phyloP scores from a whole-genome alignment of 2,113 vertebrate genomes.

The Odontophorus gujanensis region DNA sequence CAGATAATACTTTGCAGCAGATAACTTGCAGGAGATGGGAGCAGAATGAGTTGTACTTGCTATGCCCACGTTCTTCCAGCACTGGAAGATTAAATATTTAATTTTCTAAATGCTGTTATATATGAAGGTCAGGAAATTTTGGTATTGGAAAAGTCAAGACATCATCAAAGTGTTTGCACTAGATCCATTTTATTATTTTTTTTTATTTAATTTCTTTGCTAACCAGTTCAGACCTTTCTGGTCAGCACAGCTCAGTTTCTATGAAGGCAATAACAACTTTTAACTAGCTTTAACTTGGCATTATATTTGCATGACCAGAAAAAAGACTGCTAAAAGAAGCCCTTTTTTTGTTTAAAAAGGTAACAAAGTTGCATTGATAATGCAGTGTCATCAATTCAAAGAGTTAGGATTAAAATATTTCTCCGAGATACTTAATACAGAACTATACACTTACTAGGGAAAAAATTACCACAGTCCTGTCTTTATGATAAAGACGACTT shows the following conservation, averaged over 20 bases:
- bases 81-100: conserved; percentile 76
- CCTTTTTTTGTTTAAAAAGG: neutral
- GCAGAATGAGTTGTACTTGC: conserved; percentile 56
- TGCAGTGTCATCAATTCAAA: neutral
- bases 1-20: conserved; percentile 75
- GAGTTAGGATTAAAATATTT: neutral
- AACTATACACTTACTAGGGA: neutral
- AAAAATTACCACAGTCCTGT: neutral
- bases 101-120: conserved; percentile 61
- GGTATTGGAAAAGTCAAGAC: neutral
- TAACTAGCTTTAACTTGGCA: neutral
- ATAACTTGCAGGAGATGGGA: conserved; percentile 63
- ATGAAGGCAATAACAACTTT: neutral
- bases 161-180: neutral
- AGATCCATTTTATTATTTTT: neutral
- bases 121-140: conserved; percentile 54
- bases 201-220: neutral
- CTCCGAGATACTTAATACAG: neutral
- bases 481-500: neutral
- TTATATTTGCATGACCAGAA: neutral
- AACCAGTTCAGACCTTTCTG: neutral
- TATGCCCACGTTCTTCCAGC: conserved; percentile 47
- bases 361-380: neutral
- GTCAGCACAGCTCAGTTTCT: neutral
- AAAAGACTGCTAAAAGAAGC: neutral